A percentile compares a stretch with the other conserved stretches of the same genome.
Conservation (phyloP, 2,113 vertebrate species). For the Carettochelys insculpta region DNA sequence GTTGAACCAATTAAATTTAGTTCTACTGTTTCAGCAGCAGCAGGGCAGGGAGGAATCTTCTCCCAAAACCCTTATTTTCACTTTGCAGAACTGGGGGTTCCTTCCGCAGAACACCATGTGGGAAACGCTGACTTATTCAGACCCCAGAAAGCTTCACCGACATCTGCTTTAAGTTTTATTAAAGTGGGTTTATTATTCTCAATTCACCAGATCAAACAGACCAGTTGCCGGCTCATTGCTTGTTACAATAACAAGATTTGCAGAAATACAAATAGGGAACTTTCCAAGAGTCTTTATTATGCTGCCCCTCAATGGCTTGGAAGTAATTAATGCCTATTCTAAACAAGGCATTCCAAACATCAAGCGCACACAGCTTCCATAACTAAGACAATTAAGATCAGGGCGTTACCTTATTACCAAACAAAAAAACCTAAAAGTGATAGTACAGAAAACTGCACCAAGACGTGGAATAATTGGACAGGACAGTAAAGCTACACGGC, state of each 20-base stretch:
- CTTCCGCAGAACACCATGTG: no score
- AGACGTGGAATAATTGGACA: background rate
- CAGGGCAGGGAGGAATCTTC: no score
- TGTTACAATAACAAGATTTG: background rate
- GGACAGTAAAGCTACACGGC: background rate
- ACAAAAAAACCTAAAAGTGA: background rate
- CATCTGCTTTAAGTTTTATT: background rate
- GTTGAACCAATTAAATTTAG: no score
- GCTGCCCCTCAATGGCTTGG: background rate
- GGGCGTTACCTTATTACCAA: background rate
- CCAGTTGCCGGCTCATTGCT: background rate
- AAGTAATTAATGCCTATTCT: background rate
- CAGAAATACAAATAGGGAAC: background rate
- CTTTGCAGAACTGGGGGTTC: no score
- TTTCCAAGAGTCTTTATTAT: background rate
- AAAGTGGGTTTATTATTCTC: background rate
- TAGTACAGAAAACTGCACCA: background rate
- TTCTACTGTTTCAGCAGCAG: no score
- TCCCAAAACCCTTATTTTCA: no score
- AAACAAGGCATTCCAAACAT: background rate
- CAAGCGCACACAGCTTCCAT: background rate
- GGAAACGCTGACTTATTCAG: background rate
- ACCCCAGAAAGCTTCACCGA: background rate
- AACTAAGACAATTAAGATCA: background rate
- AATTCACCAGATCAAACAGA: background rate